phyloP scores from a whole-genome alignment of 2,888 invertebrate genomes.

The Spilosoma lubricipeda region DNA sequence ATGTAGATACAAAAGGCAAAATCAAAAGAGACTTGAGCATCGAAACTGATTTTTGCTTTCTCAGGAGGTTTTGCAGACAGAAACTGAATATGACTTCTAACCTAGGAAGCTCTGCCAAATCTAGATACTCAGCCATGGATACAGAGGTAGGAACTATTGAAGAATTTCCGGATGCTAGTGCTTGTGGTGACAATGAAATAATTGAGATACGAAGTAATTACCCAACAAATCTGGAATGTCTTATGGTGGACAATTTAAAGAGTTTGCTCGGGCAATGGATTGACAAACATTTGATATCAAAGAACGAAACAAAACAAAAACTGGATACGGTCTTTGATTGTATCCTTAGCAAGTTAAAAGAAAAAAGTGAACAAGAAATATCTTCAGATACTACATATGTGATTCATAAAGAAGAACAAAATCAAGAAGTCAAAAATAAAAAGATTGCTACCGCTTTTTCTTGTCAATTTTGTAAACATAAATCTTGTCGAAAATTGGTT shows the following conservation, averaged over 20 bases:
- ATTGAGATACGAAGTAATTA: conserved; percentile 37
- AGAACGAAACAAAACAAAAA: conserved; percentile 62
- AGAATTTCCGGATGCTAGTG: conserved; percentile 61
- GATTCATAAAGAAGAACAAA: conserved; percentile 53
- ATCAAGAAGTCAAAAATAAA: conserved; percentile 55
- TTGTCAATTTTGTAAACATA: conserved; percentile 45
- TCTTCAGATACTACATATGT: conserved; percentile 68
- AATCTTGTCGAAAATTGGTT: conserved; percentile 9
- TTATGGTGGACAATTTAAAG: conserved; percentile 72
- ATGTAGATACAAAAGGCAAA: conserved; percentile 50
- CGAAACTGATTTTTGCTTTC: conserved; percentile 74
- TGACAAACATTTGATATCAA: conserved; percentile 62
- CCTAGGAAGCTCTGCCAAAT: conserved; percentile 55
- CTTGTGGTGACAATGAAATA: conserved; percentile 65
- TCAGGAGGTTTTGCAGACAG: conserved; percentile 66
- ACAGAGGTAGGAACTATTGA: conserved; percentile 60
- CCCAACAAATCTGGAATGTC: conserved; percentile 60
- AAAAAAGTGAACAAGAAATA: conserved; percentile 30
- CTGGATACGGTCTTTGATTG: conserved; percentile 66
- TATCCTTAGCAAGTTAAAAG: conserved; percentile 60
- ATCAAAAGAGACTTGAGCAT: conserved; percentile 73
- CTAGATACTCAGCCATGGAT: conserved; percentile 60
- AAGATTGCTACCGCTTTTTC: conserved; percentile 50
- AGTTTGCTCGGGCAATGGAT: conserved; percentile 68
- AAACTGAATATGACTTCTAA: conserved; percentile 58